Percentiles rank a stretch among this genome's conserved stretches.
phyloP scores from a whole-genome alignment of 2,888 invertebrate species.

The Parochlus steinenii region DNA sequence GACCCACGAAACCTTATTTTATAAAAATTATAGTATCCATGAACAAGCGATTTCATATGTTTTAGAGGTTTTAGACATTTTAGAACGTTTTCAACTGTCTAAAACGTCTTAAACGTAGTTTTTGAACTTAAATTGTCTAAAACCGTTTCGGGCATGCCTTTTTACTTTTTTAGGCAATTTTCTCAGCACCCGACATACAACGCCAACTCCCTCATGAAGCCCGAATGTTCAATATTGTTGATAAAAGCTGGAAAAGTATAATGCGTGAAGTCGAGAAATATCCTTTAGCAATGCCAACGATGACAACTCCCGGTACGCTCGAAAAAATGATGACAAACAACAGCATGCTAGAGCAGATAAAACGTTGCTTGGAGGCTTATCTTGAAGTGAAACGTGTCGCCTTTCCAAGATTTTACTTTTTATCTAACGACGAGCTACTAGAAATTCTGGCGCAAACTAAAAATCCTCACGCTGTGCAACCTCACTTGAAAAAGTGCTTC shows the following conservation, averaged over 20 bases:
- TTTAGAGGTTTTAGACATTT: no score
- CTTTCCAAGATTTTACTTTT: constrained; percentile 77
- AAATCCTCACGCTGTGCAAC: constrained; percentile 79
- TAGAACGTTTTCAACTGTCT: no score
- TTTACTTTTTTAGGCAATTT: no score
- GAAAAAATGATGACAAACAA: constrained; percentile 57
- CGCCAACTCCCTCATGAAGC: constrained; percentile 83
- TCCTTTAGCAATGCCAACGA: constrained; percentile 65
- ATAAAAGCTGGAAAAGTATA: constrained; percentile 80
- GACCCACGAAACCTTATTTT: no score
- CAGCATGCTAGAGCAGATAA: constrained; percentile 66
- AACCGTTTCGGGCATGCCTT: no score
- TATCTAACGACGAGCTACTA: constrained; percentile 76
- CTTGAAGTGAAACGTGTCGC: constrained; percentile 75
- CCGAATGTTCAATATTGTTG: constrained; percentile 67
- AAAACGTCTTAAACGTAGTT: no score
- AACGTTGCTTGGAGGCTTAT: constrained; percentile 80
- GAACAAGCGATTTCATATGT: no score
- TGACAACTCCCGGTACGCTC: constrained; percentile 51
- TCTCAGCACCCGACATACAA: constrained; percentile 87
- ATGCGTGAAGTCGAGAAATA: constrained; percentile 69
- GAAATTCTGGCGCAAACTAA: constrained; percentile 83
- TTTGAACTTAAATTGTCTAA: no score
- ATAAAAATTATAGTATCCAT: no score
- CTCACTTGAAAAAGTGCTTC: constrained; percentile 79